These are phyloP conservation scores for Sinella curviseta DNA, from an alignment of 1,140 invertebrate species.

Conservation along the genomic window DNA sequence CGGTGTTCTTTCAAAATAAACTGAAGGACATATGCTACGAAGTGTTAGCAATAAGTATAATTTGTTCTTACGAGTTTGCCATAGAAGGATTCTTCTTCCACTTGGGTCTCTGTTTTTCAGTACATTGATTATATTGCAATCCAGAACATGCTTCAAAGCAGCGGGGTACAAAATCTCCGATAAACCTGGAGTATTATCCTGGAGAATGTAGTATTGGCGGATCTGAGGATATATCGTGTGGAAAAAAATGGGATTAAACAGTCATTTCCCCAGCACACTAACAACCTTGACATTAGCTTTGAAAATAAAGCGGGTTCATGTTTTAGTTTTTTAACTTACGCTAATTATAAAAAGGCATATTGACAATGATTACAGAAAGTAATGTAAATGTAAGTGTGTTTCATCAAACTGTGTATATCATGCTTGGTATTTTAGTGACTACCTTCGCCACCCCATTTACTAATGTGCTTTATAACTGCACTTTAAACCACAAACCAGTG, in stretches of 20 bases:
- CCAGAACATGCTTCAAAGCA: neutral
- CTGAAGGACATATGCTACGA: neutral
- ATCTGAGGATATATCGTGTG: constrained; percentile 19
- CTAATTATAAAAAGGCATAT: too few relatives aligned
- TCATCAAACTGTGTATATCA: too few relatives aligned
- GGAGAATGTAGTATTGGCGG: constrained; percentile 21
- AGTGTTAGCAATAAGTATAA: neutral
- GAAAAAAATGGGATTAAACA: neutral
- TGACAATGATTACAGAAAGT: too few relatives aligned
- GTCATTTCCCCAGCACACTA: neutral
- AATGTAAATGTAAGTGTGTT: too few relatives aligned
- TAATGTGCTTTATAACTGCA: too few relatives aligned
- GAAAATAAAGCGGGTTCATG: too few relatives aligned
- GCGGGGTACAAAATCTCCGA: neutral
- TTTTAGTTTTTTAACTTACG: too few relatives aligned
- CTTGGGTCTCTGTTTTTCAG: constrained; percentile 22
- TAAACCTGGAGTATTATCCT: neutral
- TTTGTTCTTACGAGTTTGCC: constrained; percentile 20
- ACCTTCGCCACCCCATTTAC: too few relatives aligned
- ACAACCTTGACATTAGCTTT: neutral
- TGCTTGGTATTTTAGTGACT: too few relatives aligned
- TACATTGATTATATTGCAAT: constrained; percentile 19
- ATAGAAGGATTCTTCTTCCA: constrained; percentile 27
- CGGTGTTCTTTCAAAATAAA: neutral
- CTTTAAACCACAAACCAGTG: too few relatives aligned